These are phyloP conservation scores for Rhinichthys osculus DNA, from an alignment of 2,797 vertebrate species.

Conservation along the genomic window DNA sequence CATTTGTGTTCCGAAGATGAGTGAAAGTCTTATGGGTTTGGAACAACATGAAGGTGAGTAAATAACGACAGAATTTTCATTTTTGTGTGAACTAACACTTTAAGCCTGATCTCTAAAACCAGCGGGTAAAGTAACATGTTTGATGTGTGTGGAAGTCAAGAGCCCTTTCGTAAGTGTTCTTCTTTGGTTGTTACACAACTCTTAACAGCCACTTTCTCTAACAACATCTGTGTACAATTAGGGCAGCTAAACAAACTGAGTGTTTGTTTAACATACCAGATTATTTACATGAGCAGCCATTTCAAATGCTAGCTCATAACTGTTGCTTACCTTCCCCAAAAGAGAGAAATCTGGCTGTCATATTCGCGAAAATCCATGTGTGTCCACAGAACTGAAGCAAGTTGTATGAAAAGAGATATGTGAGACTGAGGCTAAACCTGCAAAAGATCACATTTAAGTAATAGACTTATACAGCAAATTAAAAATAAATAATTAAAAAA, in stretches of 20 bases:
- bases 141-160: background rate
- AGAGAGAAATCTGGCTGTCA: slow-evolving; percentile 87
- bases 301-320: background rate
- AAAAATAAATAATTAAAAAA: background rate
- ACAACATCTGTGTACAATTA: no score
- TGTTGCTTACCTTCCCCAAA: slow-evolving; percentile 87
- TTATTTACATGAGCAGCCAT: slow-evolving; percentile 30
- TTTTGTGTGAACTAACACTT: no score
- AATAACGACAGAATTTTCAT: no score
- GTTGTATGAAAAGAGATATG: slow-evolving; percentile 89
- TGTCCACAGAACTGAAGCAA: slow-evolving; percentile 95
- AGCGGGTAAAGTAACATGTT: background rate
- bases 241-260: slow-evolving; percentile 16
- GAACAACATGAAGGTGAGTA: no score
- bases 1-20: no score
- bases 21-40: no score
- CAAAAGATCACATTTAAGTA: slow-evolving; percentile 5
- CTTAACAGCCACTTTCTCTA: background rate
- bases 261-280: slow-evolving; percentile 4
- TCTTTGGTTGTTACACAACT: background rate
- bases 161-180: background rate
- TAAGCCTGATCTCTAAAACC: no score
- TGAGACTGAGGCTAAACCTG: slow-evolving; percentile 79
- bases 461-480: background rate
- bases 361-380: slow-evolving; percentile 95